A percentile compares a stretch with the other conserved stretches of the same genome.
These are phyloP conservation scores for Cottus gobio DNA, from an alignment of 2,113 vertebrate genomes.

Conservation along the genomic window DNA sequence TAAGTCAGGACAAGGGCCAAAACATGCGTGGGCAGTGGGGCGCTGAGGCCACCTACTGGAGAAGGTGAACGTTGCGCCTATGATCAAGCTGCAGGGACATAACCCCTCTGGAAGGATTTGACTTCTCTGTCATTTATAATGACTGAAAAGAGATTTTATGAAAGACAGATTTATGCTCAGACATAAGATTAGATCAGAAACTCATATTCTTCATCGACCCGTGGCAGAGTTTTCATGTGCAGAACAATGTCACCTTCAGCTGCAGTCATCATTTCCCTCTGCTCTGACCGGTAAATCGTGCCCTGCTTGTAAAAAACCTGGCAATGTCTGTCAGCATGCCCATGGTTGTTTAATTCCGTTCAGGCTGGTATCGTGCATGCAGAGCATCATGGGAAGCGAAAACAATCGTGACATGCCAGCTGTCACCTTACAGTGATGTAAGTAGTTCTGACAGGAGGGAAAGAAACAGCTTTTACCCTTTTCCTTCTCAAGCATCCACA, in stretches of 20 bases:
- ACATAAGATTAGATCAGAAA: neutral
- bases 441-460: slow-evolving; percentile 53
- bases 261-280: neutral
- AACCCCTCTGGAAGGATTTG: neutral
- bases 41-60: slow-evolving; percentile 69
- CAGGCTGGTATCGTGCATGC: slow-evolving; percentile 40
- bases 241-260: slow-evolving; percentile 44
- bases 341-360: slow-evolving; percentile 17
- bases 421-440: slow-evolving; percentile 61
- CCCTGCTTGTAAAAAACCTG: slow-evolving; percentile 20
- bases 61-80: neutral
- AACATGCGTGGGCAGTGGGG: neutral
- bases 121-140: neutral
- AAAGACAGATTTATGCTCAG: slow-evolving; percentile 11
- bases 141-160: neutral
- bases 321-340: slow-evolving; percentile 10
- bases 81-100: neutral
- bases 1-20: slow-evolving; percentile 22
- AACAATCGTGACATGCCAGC: slow-evolving; percentile 52
- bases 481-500: slow-evolving; percentile 30
- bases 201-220: neutral
- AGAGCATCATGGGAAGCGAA: slow-evolving; percentile 45
- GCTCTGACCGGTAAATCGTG: slow-evolving; percentile 24
- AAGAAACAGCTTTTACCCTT: slow-evolving; percentile 45
- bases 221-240: slow-evolving; percentile 14